These are phyloP conservation scores for Cancer borealis DNA, from an alignment of 2,888 invertebrate genomes.

Conservation along the genomic window DNA sequence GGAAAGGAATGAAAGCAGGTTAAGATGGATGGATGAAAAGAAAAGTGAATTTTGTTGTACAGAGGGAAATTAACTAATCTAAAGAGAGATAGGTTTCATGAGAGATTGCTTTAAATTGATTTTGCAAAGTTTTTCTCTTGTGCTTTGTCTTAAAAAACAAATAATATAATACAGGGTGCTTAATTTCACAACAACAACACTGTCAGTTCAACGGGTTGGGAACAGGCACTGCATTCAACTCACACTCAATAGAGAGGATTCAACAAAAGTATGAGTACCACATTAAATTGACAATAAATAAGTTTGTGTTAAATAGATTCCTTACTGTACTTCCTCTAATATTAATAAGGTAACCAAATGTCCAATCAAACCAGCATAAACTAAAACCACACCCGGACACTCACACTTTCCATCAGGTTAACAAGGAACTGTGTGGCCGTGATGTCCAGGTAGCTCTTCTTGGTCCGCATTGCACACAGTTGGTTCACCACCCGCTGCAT, in stretches of 20 bases:
- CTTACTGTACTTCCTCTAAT: not conserved
- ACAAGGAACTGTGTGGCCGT: constrained; percentile 62
- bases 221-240: not conserved
- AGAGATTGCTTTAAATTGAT: not conserved
- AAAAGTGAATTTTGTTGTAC: not conserved
- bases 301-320: not conserved
- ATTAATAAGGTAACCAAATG: not conserved
- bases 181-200: too few species aligned
- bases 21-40: not conserved
- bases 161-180: too few species aligned
- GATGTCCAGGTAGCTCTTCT: constrained; percentile 53
- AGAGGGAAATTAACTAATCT: not conserved
- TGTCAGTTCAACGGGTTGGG: not conserved
- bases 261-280: not conserved
- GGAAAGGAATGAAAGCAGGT: not conserved
- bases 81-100: not conserved
- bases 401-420: constrained; percentile 60
- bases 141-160: too few species aligned
- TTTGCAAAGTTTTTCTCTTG: not conserved
- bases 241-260: not conserved
- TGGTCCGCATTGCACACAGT: constrained; percentile 36
- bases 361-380: not conserved
- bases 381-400: not conserved
- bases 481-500: constrained; percentile 9
- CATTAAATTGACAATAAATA: not conserved